Evolutionary conservation across 37 sponge, comb jelly and placozoan genomes (phyloP).

Genomic region (Crambe crambe): DNA sequence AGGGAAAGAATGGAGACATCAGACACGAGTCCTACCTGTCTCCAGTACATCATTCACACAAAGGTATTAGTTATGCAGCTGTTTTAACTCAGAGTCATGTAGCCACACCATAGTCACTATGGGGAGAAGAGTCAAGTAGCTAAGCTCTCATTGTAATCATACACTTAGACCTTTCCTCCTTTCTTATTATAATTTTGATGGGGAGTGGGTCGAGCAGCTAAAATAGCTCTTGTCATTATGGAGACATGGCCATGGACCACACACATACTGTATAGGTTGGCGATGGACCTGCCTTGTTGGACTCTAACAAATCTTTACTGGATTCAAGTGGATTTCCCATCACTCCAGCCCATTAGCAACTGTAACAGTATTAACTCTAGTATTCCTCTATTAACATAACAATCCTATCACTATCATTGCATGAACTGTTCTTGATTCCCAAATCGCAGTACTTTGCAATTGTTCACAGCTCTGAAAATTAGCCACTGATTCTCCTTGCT

Average conservation of each 20-base stretch:
- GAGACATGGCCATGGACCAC: too few relatives aligned
- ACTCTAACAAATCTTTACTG: constrained; percentile 9
- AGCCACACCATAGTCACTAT: too few relatives aligned
- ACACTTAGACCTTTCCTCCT: too few relatives aligned
- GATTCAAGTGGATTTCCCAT: constrained; percentile 45
- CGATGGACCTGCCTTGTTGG: constrained; percentile 44
- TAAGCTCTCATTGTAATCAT: too few relatives aligned
- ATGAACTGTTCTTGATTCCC: too few relatives aligned
- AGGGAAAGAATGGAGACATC: not conserved
- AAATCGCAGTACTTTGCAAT: too few relatives aligned
- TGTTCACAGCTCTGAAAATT: too few relatives aligned
- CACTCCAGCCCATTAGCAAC: not conserved
- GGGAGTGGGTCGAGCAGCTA: not conserved
- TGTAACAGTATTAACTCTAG: not conserved
- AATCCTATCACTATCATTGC: too few relatives aligned
- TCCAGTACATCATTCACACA: constrained; percentile 75
- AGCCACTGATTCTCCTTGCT: too few relatives aligned
- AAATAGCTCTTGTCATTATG: not conserved
- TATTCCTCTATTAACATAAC: too few relatives aligned
- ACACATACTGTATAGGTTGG: constrained; percentile 66
- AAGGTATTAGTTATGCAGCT: constrained; percentile 47
- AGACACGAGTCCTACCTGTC: constrained; percentile 23
- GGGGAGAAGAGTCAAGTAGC: too few relatives aligned
- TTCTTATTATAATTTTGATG: not conserved
- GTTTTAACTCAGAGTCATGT: too few relatives aligned